Percentiles rank a stretch among this genome's conserved stretches.
Conservation (phyloP, 2,797 vertebrate species). For the Acrossocheilus fasciatus region DNA sequence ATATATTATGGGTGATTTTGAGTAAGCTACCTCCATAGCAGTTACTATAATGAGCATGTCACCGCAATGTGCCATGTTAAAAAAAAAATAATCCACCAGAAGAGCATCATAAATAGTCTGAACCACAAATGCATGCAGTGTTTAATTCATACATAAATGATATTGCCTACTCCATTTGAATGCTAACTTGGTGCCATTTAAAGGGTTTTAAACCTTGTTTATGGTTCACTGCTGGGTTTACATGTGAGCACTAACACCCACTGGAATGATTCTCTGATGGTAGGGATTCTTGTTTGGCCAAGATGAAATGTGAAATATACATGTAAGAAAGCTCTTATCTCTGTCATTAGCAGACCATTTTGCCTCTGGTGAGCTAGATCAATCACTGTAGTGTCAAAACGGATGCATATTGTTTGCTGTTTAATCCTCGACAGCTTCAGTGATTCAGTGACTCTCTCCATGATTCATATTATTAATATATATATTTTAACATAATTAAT, state of each 20-base stretch:
- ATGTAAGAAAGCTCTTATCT: slow-evolving; percentile 33
- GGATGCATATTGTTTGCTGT: slow-evolving; percentile 30
- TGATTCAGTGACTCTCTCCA: background rate
- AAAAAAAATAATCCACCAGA: background rate
- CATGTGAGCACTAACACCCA: background rate
- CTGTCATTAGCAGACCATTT: slow-evolving; percentile 39
- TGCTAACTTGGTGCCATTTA: background rate
- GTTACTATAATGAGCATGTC: background rate
- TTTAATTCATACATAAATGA: slow-evolving; percentile 4
- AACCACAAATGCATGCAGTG: background rate
- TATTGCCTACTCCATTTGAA: background rate
- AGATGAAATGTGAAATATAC: slow-evolving; percentile 3
- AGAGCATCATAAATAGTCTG: background rate
- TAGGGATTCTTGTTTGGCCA: background rate
- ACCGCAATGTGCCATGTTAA: background rate
- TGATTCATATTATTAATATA: background rate
- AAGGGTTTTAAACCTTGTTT: background rate
- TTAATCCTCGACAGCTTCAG: slow-evolving; percentile 24
- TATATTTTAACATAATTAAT: background rate
- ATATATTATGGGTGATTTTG: background rate
- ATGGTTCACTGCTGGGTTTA: slow-evolving; percentile 18
- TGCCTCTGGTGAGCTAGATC: slow-evolving; percentile 49
- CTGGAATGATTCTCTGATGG: slow-evolving; percentile 1
- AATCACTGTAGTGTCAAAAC: slow-evolving; percentile 39
- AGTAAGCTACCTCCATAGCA: background rate